phyloP scores from a whole-genome alignment of 1,140 invertebrate genomes.

The Aphelinus certus region DNA sequence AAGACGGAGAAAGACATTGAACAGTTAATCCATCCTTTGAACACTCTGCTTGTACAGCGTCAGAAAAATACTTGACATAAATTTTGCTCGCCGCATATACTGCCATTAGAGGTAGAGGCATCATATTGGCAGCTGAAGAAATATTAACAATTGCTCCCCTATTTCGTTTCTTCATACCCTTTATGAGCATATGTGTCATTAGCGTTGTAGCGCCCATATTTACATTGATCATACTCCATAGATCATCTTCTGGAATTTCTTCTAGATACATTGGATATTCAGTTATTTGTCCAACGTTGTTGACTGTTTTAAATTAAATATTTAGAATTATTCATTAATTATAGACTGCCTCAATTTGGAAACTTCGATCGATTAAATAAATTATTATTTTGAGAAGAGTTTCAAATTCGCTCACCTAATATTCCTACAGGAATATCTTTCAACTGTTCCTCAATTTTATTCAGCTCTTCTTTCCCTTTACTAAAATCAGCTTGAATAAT shows the following conservation, averaged over 20 bases:
- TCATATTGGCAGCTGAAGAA: constrained; percentile 84
- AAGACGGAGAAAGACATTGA: constrained; percentile 86
- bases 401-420: constrained; percentile 72
- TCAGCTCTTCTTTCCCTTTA: constrained; percentile 74
- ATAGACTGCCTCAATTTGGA: neutral
- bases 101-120: constrained; percentile 86
- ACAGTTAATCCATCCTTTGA: constrained; percentile 77
- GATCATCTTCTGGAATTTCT: constrained; percentile 75
- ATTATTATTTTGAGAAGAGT: too few relatives aligned
- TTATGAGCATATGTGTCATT: constrained; percentile 82
- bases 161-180: constrained; percentile 78
- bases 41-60: constrained; percentile 84
- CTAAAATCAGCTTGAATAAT: constrained; percentile 84
- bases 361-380: neutral
- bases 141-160: constrained; percentile 87
- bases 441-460: constrained; percentile 73
- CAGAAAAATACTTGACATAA: constrained; percentile 79
- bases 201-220: constrained; percentile 86
- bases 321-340: neutral
- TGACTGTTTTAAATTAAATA: constrained; percentile 72
- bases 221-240: constrained; percentile 87
- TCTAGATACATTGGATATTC: constrained; percentile 82
- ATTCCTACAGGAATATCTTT: constrained; percentile 81
- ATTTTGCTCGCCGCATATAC: constrained; percentile 91
- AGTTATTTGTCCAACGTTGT: constrained; percentile 90